Evolutionary conservation across 2,113 vertebrate genomes (phyloP), one percentile per base, ranked within the genome.

Genomic region (Periophthalmus modestus): DNA sequence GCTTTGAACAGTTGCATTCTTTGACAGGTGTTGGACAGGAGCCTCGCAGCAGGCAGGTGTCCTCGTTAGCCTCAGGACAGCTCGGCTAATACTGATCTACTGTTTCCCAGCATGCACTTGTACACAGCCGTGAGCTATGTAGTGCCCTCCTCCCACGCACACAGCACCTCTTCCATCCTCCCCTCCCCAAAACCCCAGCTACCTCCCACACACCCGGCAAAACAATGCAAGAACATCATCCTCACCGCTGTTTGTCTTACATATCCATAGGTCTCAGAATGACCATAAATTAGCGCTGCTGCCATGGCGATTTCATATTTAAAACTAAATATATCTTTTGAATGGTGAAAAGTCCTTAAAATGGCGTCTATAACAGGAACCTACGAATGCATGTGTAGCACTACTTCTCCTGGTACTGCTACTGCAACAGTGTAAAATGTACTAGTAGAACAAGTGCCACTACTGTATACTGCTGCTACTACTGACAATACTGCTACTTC

Each of bases 61-160:
- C 80, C 54, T 80, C 21, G 46, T 83, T 85, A 81, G 85, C 85
- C 82, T 88, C 71, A 66, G 84, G 85, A 85, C 71, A 80, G 71
- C 70, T 74, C 70, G 78, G 72, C 65, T 86, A 66, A 83, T 72
- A 50, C 77, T 9, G 48, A 74, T 82, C 75, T 36, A 84, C 80
- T 79, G 58, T 85, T 82, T 89, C 73, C 19, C 81, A 79, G 71
- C 71, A 68, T 74, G 73, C 81, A 68, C 34, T 13, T 46, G 33
- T 62, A 62, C 15, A 74, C 74, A 62, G 80, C 87, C 81, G 48
- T 69, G 62, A 86, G 87, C 68, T 6, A 68, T 78, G 59, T 69
- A 61, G 75, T 71, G 47, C 71, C 54, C 75, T 74, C 55, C 77
- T 67, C 72, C 72, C 65, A 73, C 76, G 15, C 57, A 72, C 69